Evolutionary conservation across 2,113 vertebrate genomes (phyloP).

Genomic region (Papio anubis): DNA sequence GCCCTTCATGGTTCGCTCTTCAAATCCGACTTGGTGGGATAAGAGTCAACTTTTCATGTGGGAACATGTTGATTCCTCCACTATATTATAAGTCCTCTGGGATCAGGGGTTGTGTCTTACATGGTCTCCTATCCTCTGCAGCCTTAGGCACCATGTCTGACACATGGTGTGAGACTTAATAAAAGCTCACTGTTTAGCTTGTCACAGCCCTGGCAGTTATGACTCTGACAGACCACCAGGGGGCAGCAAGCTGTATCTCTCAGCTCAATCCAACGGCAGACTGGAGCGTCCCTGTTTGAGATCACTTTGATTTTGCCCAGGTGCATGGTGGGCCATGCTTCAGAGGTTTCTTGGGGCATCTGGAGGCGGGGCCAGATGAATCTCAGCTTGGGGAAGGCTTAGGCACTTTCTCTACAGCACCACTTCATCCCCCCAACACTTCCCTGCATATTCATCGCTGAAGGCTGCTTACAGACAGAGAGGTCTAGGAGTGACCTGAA

Average conservation of each 20-base stretch:
- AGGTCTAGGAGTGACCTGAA: neutral
- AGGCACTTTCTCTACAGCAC: neutral
- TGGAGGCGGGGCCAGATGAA: neutral
- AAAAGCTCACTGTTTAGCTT: neutral
- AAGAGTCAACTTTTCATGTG: neutral
- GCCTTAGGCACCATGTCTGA: neutral
- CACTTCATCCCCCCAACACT: neutral
- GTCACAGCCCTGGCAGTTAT: neutral
- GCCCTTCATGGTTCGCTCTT: neutral
- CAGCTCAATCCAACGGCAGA: neutral
- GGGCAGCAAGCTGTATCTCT: neutral
- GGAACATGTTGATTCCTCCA: neutral
- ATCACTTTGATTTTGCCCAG: neutral
- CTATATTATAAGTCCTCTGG: neutral
- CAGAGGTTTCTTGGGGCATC: neutral
- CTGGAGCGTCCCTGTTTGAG: accelerated
- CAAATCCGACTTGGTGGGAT: neutral
- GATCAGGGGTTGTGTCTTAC: neutral
- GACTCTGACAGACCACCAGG: neutral
- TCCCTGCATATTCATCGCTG: neutral
- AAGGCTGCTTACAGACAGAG: neutral
- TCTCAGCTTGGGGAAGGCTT: neutral
- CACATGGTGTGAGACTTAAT: neutral
- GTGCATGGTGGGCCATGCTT: neutral
- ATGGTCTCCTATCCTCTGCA: neutral